Conservation (phyloP, 2,888 invertebrate genomes). For the Tetragonula carbonaria region DNA sequence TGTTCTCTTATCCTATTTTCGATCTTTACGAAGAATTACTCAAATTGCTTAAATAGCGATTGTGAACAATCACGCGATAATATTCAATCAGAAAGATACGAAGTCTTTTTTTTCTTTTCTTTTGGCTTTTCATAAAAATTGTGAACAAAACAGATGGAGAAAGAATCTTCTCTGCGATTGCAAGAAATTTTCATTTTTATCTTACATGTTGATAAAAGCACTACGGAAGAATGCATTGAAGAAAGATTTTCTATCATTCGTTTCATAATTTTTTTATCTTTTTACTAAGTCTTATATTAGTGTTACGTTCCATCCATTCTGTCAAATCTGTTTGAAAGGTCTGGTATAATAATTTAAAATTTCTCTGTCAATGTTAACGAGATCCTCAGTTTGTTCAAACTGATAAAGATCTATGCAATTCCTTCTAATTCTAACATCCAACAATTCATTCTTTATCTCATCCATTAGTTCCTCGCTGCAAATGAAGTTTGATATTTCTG, state of each 20-base stretch:
- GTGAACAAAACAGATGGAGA: too few species aligned
- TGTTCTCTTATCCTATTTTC: background rate
- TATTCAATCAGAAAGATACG: too few species aligned
- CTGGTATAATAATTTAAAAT: slow-evolving; percentile 87
- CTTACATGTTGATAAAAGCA: too few species aligned
- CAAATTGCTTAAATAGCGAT: background rate
- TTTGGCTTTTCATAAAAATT: too few species aligned
- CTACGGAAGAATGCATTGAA: too few species aligned
- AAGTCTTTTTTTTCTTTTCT: background rate
- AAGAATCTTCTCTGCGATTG: too few species aligned
- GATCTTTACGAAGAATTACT: background rate
- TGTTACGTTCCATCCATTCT: slow-evolving; percentile 86
- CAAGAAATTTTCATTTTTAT: too few species aligned
- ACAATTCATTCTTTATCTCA: slow-evolving; percentile 87
- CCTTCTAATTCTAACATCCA: slow-evolving; percentile 87
- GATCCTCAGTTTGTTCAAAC: slow-evolving; percentile 92
- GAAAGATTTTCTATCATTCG: too few species aligned
- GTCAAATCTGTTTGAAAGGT: slow-evolving; percentile 88
- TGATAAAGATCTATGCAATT: slow-evolving; percentile 95
- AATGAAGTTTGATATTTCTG: slow-evolving; percentile 87
- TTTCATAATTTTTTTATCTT: slow-evolving; percentile 81
- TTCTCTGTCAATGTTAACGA: slow-evolving; percentile 86
- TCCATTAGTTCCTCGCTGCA: slow-evolving; percentile 86
- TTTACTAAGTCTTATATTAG: slow-evolving; percentile 74
- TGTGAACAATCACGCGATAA: too few species aligned